A percentile compares a stretch with the other conserved stretches of the same genome.
These are phyloP conservation scores for Hesperophylax magnus DNA, from an alignment of 1,140 invertebrate genomes.

Conservation along the genomic window DNA sequence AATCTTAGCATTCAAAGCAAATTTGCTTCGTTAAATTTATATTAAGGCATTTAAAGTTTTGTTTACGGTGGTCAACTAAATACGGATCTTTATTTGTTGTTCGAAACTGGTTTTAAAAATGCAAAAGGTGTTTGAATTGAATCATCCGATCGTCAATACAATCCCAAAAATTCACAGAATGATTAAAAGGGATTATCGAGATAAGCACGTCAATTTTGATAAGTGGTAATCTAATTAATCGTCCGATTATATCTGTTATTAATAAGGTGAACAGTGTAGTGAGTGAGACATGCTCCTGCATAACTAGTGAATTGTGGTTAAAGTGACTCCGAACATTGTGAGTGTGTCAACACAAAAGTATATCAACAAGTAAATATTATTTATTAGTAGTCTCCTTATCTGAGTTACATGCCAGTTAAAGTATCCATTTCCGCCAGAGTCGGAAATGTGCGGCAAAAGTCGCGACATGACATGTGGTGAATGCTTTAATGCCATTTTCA, in stretches of 20 bases:
- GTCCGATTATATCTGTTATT: background rate
- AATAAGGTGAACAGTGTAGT: background rate
- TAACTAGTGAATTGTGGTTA: too few relatives aligned
- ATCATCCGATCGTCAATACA: too few relatives aligned
- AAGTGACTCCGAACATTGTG: too few relatives aligned
- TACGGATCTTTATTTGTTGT: too few relatives aligned
- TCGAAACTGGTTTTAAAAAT: too few relatives aligned
- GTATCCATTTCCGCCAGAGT: background rate
- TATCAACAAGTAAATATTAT: background rate
- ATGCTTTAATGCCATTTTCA: background rate
- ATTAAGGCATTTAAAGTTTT: too few relatives aligned
- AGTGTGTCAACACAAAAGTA: background rate
- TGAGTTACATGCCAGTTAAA: background rate
- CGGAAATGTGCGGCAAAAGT: background rate
- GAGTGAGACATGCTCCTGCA: background rate
- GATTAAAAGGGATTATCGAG: background rate
- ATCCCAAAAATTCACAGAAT: background rate
- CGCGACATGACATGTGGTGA: background rate
- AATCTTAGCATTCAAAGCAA: background rate
- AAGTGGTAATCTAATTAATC: slow-evolving; percentile 19
- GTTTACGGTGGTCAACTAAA: too few relatives aligned
- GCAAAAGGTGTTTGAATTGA: too few relatives aligned
- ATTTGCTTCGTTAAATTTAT: background rate
- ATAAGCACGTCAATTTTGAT: slow-evolving; percentile 5
- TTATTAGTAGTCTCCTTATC: background rate